These are phyloP conservation scores for Amblyteles armatorius DNA, from an alignment of 2,888 invertebrate species.

Conservation along the genomic window DNA sequence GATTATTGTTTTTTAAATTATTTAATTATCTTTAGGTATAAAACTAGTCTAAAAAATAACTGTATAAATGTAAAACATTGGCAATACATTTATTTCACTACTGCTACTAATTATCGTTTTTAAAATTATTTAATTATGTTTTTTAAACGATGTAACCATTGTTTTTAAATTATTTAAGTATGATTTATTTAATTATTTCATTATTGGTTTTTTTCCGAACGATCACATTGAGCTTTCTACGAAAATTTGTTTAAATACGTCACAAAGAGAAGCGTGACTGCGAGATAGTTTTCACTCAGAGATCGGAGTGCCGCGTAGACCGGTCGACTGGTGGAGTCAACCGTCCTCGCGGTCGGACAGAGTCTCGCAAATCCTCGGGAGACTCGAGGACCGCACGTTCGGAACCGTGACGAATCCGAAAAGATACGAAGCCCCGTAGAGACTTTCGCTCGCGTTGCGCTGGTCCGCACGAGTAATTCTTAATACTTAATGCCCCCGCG, in stretches of 20 bases:
- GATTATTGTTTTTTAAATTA: too few species aligned
- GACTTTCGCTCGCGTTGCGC: slow-evolving; percentile 57
- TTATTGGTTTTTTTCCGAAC: background rate
- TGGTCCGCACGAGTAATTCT: slow-evolving; percentile 51
- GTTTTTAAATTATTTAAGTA: too few species aligned
- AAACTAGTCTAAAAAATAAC: too few species aligned
- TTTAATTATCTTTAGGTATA: too few species aligned
- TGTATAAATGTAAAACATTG: too few species aligned
- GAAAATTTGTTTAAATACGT: background rate
- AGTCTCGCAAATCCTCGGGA: slow-evolving; percentile 49
- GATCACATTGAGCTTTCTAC: background rate
- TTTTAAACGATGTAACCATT: too few species aligned
- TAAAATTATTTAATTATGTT: too few species aligned
- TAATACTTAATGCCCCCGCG: slow-evolving; percentile 56
- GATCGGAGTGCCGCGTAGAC: slow-evolving; percentile 6
- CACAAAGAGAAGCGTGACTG: background rate
- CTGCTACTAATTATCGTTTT: too few species aligned
- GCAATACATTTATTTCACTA: too few species aligned
- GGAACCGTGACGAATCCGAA: slow-evolving; percentile 61
- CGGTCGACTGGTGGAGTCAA: background rate
- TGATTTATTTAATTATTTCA: background rate
- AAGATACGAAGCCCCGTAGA: slow-evolving; percentile 45
- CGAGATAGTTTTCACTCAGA: slow-evolving; percentile 9
- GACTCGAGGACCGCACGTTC: slow-evolving; percentile 25
- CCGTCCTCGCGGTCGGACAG: slow-evolving; percentile 16